Base-by-base conservation (phyloP, 1,140 invertebrate species). In the Zaprionus nigranus region DNA sequence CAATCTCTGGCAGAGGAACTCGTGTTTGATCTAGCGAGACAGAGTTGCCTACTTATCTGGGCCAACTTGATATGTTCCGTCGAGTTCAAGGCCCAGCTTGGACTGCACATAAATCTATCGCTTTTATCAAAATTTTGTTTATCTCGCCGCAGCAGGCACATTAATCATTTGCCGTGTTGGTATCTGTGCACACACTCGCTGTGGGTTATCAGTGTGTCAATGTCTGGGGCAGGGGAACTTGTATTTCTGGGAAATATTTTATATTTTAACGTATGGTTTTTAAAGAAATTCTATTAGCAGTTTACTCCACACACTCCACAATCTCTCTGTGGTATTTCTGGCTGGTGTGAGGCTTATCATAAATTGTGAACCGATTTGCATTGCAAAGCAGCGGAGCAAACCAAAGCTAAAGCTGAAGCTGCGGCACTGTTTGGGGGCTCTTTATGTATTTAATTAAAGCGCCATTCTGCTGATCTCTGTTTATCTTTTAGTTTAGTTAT, bases 391-490 rank as follows among this genome's bases (percentile, higher is more conserved):
- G 30, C 30, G 30, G 30, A 11, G 51, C 5, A 3, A 46, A n/a
- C 40, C 24, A 26, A 4, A 26, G 24, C 20, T 43, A 2, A 43
- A 68, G 46, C 65, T 26, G 3, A 17, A 20, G 13, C 34, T 63
- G 2, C 30, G 5, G 11, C 51, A 80, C 26, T 34, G 20, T 30
- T 28, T 59, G 28, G 43, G 64, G 62, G 74, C 49, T 77, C 66
- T 78, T 88, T 83, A 84, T 70, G 81, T 71, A 88, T 77, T 87
- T 87, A 87, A 87, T 87, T 87, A 87, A 83, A 83, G 73, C 40
- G 28, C 77, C 71, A 82, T 82, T 82, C 69, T 43, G 76, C 24
- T 71, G 49, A 75, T 71, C 77, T 74, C 30, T 72, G 75, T 72
- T 65, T 85, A 86, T 68, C 80, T 61, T 51, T 51, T 20, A 5